Base-by-base conservation (phyloP, 2,888 invertebrate species). In the Agrochola macilenta region DNA sequence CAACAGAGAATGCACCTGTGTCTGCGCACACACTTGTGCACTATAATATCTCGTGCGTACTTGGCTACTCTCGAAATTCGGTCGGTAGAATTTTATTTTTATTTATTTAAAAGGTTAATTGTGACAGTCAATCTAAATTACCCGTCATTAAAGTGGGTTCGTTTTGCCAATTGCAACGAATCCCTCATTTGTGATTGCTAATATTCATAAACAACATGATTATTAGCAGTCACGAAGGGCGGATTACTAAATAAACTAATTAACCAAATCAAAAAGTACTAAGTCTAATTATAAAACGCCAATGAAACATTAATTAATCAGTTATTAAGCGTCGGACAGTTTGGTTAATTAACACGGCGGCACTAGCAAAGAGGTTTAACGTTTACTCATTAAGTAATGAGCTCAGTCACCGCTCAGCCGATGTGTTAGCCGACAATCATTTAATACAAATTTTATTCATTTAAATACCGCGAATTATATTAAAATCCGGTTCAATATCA, bases 311-410 rank as follows among this genome's bases (percentile, higher is more conserved):
- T 66, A 68, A 75, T 79, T 79, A 82, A 69, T 76, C 60, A 43
- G 60, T 49, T 75, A 76, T 57, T 69, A 81, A 66, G 39, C 60
- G n/a, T 52, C 70, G 57, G 63, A 63, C 69, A 69, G 74, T 66
- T 43, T 49, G 69, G 58, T 69, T 87, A 87, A 87, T 89, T 86
- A 86, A 71, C 76, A 79, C 66, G 76, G 70, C 54, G 76, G 72
- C 65, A 30, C 69, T 69, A 81, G 73, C 77, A 87, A 86, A 90
- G 88, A 84, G 87, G 79, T 82, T 83, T 85, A 85, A 83, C 80
- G 80, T 79, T 74, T 69, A 71, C 79, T 78, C 77, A 84, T 87
- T 86, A 86, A 85, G 78, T 82, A 84, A 85, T 81, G 84, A 74
- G 60, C 81, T 69, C 69, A 65, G 78, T 83, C 79, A 76, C 69